Base-by-base conservation (phyloP, 2,797 vertebrate genomes). In the Adrianichthys oophorus region DNA sequence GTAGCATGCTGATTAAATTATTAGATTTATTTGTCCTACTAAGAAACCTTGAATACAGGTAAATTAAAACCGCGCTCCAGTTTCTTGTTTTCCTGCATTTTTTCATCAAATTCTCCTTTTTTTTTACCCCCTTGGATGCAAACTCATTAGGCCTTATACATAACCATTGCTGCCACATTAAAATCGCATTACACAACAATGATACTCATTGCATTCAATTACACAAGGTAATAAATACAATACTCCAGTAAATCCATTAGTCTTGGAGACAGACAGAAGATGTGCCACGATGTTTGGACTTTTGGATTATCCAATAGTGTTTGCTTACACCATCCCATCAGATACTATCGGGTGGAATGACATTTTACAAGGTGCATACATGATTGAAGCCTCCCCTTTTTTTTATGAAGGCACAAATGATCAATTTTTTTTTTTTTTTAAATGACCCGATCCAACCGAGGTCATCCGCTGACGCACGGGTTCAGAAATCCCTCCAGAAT, bases 181-280 rank as follows among this genome's bases (percentile, higher is more conserved):
- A 93, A 93, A 93, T 92, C 92, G 86, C 91, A 92, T 93, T 93
- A 93, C 90, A 92, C 90, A 92, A 92, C 90, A 92, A 92, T 87
- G 78, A 92, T 92, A 92, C 92, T 92, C 90, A 92, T 92, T 90
- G 89, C 90, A 91, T 92, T 92, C 91, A 92, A 92, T 93, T 93
- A 92, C 89, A 92, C 86, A 79, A 89, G 89, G 91, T 91, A 92
- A 92, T 91, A 92, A 92, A 93, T 92, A 91, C 88, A 85, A 81
- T 51, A 86, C 81, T 74, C 86, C 82, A 87, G 86, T 90, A 91
- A 91, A 92, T 92, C 91, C 91, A 93, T 92, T 92, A 92, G 88
- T 74, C 84, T 79, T 74, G 72, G 64, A 87, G 78, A 88, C 75
- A 80, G 73, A 82, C 74, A 79, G 54, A 77, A 67, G 58, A 49